Base-by-base conservation (phyloP, 2,888 invertebrate species). In the Heliconius erato region DNA sequence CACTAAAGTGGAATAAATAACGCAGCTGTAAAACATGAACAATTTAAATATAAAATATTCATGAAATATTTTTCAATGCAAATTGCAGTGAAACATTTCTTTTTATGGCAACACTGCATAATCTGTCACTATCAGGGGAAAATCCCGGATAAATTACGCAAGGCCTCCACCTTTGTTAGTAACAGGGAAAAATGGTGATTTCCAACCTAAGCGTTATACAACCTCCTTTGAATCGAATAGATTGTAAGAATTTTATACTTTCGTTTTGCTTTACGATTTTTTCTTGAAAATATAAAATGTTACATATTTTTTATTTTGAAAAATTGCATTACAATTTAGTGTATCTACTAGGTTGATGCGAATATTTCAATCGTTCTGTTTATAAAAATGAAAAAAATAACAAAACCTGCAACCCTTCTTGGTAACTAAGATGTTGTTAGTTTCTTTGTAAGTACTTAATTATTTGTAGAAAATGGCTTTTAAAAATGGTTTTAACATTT, bases 61-160 rank as follows among this genome's bases (percentile, higher is more conserved):
- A 84, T 84, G 83, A 72, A 84, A 84, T 82, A 82, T 83, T 84
- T 84, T 84, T 81, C 82, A 84, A 81, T 82, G 82, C 65, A 82
- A 80, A 82, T 83, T 81, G 83, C 81, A 84, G 79, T 74, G 82
- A 78, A 82, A 84, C 81, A 82, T 84, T 87, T 87, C 87, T 87
- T 86, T 86, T 83, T 85, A 85, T 83, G 86, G 88, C 86, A 89
- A 87, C 88, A 86, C 87, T 87, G 89, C 86, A 89, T 91, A 91
- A 92, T 91, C 90, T 91, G 91, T 91, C 91, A 90, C 90, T 90
- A 91, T 90, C 91, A 90, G 86, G 90, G 90, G 90, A 91, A 91
- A 91, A 92, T 67, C 88, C 88, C 86, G 82, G 89, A 88, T 89
- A 89, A 87, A 88, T 89, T 89, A 88, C 89, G 88, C 88, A 86